A percentile compares a stretch with the other conserved stretches of the same genome.
phyloP scores from a whole-genome alignment of 2,113 vertebrate genomes.

The Colistium nudipinnis region DNA sequence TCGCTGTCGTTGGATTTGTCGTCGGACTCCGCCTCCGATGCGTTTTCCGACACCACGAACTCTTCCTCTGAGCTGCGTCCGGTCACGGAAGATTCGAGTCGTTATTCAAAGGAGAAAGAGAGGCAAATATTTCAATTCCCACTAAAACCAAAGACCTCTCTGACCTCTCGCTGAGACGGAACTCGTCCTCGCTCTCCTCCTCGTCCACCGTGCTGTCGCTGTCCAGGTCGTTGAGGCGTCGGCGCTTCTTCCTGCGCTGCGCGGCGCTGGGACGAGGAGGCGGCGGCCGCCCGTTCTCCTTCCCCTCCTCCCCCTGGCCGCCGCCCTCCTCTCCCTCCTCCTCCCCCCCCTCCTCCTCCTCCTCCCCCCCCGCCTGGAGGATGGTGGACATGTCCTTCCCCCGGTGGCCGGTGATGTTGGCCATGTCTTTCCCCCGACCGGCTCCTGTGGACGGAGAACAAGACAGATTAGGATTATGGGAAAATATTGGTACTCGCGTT shows the following conservation, averaged over 20 bases:
- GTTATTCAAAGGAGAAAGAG: neutral
- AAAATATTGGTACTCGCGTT: too few relatives aligned
- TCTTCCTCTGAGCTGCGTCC: conserved; percentile 88
- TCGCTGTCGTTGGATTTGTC: conserved; percentile 87
- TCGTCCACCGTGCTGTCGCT: conserved; percentile 95
- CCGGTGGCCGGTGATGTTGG: conserved; percentile 94
- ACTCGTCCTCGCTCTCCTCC: conserved; percentile 97
- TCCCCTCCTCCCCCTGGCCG: conserved; percentile 82
- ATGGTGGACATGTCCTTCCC: conserved; percentile 97
- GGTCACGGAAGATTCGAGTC: neutral
- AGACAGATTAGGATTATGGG: too few relatives aligned
- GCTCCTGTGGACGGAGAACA: conserved; percentile 78
- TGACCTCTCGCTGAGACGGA: conserved; percentile 94
- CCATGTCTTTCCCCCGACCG: conserved; percentile 97
- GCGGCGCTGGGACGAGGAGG: conserved; percentile 79
- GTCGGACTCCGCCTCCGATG: conserved; percentile 87
- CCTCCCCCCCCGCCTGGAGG: conserved; percentile 86
- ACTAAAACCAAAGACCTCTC: too few relatives aligned
- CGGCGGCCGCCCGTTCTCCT: conserved; percentile 90
- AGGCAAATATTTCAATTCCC: neutral
- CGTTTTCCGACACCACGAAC: conserved; percentile 90
- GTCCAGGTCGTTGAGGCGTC: conserved; percentile 95
- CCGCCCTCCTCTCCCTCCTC: conserved; percentile 92
- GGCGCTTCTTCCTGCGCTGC: conserved; percentile 89
- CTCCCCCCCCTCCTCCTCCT: conserved; percentile 91